Evolutionary conservation across 2,113 vertebrate genomes (phyloP), one percentile per base, ranked within the genome.

Genomic region (Clarias magur): DNA sequence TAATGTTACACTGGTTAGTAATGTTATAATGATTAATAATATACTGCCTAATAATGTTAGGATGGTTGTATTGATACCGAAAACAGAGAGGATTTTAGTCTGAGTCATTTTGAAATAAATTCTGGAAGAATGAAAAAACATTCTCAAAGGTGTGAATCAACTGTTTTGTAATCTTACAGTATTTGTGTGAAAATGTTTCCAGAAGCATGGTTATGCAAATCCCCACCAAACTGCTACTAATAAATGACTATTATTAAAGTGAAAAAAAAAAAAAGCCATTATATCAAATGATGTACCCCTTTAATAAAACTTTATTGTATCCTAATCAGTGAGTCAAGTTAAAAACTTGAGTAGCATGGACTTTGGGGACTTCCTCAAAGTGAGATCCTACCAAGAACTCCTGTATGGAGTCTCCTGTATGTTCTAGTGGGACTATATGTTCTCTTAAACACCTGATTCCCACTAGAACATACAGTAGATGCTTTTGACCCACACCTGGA

Each of bases 21-120:
- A 72, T 72, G 30, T 42, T 38, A 72, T 19, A 27, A 34, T 38
- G 1, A 72, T 72, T 38, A 72, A 6, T 38, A 19, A 72, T 23
- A 48, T 13, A 34, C 0, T 75, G 70, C 48, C 23, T 13, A 13
- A 9, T 38, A 9, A 34, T 42, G 72, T 75, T 25, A 76, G 19
- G 21, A 75, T 48, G 72, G 38, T 75, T 12, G 5, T 25, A 23
- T 21, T 60, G 30, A 53, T 16, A 23, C 13, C 60, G 27, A 72
- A 38, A 72, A 19, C 70, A 19, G 16, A 72, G 17, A 72, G 15
- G 34, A 38, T 38, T 72, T 53, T 53, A 75, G 10, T 75, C 25
- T 25, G 72, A 76, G 34, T 25, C 57, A 85, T 84, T 72, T 27
- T 85, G 16, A 62, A 78, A 42, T 25, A 75, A 76, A 85, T 63